Evolutionary conservation across 64 coral and sea anemone species (phyloP).

Genomic region (Montipora sp.): DNA sequence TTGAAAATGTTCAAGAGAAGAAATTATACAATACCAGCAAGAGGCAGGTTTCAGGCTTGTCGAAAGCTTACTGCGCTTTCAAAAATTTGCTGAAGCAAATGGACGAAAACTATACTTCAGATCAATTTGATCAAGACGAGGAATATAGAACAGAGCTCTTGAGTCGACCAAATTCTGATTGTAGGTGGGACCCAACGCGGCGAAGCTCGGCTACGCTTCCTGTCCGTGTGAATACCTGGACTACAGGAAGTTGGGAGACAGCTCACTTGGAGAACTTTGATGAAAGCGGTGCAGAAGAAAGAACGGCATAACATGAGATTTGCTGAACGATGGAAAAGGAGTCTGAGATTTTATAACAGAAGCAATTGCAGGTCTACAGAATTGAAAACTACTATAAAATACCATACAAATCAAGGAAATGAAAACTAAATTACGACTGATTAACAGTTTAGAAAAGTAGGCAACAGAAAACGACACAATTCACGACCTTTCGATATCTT

Average conservation of each 20-base stretch:
- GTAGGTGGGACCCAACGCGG: background rate
- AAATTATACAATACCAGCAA: background rate
- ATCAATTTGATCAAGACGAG: background rate
- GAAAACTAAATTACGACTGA: too few relatives aligned
- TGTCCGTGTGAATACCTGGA: slow-evolving; percentile 33
- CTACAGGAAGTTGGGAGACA: background rate
- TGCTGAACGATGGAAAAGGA: too few relatives aligned
- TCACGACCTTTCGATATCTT: too few relatives aligned
- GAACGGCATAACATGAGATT: background rate
- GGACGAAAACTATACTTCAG: slow-evolving; percentile 8
- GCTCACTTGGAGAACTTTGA: background rate
- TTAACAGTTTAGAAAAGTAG: too few relatives aligned
- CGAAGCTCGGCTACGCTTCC: slow-evolving; percentile 4
- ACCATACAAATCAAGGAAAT: too few relatives aligned
- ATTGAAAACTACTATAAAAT: background rate
- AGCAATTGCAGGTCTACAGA: background rate
- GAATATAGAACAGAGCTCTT: background rate
- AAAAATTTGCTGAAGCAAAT: slow-evolving; percentile 38
- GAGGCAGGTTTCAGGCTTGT: background rate
- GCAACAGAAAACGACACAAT: too few relatives aligned
- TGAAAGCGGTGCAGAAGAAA: background rate
- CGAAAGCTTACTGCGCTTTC: slow-evolving; percentile 21
- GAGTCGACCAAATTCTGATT: slow-evolving; percentile 21
- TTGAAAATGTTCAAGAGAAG: slow-evolving; percentile 55
- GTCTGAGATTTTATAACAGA: background rate